Conservation (phyloP, 2,888 invertebrate species). For the Neoaliturus tenellus region DNA sequence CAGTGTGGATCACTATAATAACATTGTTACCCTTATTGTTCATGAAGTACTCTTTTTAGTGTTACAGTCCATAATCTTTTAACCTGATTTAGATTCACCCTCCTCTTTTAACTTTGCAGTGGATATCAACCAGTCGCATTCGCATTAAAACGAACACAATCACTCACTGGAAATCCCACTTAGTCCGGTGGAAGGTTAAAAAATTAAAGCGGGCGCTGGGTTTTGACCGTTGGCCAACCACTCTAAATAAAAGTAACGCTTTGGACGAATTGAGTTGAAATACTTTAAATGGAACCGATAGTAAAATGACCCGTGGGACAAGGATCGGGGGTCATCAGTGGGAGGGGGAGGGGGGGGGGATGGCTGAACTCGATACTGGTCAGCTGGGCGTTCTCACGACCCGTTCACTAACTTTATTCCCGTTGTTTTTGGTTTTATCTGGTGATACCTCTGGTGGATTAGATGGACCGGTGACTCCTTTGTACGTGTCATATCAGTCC, state of each 20-base stretch:
- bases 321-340: neutral
- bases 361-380: conserved; percentile 1
- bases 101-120: neutral
- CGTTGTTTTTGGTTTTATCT: conserved; percentile 38
- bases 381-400: conserved; percentile 37
- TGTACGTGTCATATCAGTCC: conserved; percentile 28
- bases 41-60: no score
- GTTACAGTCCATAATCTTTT: no score
- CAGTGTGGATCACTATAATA: no score
- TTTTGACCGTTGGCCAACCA: conserved; percentile 32
- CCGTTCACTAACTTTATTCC: conserved; percentile 49
- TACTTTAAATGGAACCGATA: conserved; percentile 51
- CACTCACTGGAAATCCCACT: conserved; percentile 23
- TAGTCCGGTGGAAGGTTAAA: conserved; percentile 29
- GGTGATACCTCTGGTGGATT: conserved; percentile 10
- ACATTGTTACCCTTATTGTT: no score
- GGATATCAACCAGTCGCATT: neutral
- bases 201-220: conserved; percentile 22
- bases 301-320: conserved; percentile 50
- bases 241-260: conserved; percentile 38
- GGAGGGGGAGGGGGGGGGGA: neutral
- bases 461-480: conserved; percentile 22
- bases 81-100: no score
- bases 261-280: conserved; percentile 47
- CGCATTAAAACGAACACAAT: conserved; percentile 13